Conservation (phyloP, 2,888 invertebrate genomes). For the Mesorhabditis spiculigera region DNA sequence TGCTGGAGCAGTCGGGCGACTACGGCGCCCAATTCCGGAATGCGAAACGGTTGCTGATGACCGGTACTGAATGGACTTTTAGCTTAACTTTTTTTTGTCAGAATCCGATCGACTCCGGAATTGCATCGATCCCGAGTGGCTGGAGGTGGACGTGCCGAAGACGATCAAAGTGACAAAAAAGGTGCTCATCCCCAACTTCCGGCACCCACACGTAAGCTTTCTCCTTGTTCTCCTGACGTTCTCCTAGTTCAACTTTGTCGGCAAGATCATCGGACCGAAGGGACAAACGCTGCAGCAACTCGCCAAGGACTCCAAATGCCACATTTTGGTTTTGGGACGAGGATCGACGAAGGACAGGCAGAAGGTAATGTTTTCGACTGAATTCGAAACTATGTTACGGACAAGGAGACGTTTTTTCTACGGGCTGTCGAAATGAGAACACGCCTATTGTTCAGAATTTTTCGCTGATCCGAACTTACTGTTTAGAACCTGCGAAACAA, state of each 20-base stretch:
- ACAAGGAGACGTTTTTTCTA: not conserved
- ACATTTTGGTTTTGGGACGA: constrained; percentile 57
- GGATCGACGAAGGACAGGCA: constrained; percentile 55
- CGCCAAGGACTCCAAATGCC: constrained; percentile 55
- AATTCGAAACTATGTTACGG: not conserved
- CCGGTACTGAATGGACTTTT: constrained; percentile 21
- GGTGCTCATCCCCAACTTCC: constrained; percentile 54
- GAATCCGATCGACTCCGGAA: constrained; percentile 52
- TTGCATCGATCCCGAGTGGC: constrained; percentile 56
- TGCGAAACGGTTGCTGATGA: constrained; percentile 46
- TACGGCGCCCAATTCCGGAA: constrained; percentile 54
- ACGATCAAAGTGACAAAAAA: constrained; percentile 56
- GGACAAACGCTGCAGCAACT: constrained; percentile 56
- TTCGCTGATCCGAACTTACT: no score
- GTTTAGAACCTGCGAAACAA: no score
- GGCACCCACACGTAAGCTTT: constrained; percentile 49
- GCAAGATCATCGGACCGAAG: constrained; percentile 57
- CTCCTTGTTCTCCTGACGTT: not conserved
- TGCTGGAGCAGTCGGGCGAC: constrained; percentile 45
- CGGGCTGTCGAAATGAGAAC: not conserved
- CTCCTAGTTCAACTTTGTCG: constrained; percentile 58
- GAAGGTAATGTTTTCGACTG: constrained; percentile 34
- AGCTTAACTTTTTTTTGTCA: constrained; percentile 20
- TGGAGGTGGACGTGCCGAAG: constrained; percentile 57
- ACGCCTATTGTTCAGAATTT: not conserved